phyloP scores from a whole-genome alignment of 2,888 invertebrate genomes.

The Petrolisthes cinctipes region DNA sequence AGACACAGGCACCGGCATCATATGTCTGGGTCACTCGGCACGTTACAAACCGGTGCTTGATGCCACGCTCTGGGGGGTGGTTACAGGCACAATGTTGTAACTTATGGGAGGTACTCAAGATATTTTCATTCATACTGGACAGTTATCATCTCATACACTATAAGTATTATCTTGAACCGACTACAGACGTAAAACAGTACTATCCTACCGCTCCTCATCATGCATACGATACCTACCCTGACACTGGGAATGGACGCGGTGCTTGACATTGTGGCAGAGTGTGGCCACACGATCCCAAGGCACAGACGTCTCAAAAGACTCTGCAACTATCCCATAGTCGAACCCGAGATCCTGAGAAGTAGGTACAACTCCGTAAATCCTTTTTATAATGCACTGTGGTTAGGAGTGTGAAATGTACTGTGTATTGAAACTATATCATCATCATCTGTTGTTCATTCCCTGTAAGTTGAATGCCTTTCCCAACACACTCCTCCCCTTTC shows the following conservation, averaged over 20 bases:
- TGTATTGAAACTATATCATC: no score
- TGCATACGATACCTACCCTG: conserved; percentile 69
- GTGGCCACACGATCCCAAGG: conserved; percentile 91
- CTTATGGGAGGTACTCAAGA: neutral
- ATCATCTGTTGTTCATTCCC: no score
- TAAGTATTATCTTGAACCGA: no score
- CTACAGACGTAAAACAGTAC: no score
- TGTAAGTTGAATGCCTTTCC: no score
- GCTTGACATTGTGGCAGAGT: conserved; percentile 91
- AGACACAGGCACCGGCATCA: conserved; percentile 96
- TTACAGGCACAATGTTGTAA: neutral
- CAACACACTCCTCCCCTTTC: no score
- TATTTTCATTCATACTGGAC: neutral
- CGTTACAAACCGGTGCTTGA: conserved; percentile 79
- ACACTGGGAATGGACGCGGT: conserved; percentile 77
- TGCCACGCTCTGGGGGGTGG: conserved; percentile 70
- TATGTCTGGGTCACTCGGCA: conserved; percentile 95
- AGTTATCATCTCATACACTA: no score
- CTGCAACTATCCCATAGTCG: conserved; percentile 88
- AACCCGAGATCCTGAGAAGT: conserved; percentile 89
- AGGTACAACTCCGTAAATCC: neutral
- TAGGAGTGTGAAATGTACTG: no score
- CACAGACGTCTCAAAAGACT: conserved; percentile 98
- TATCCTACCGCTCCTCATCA: no score
- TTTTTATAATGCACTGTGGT: neutral